These are phyloP conservation scores for Frieseomelitta varia DNA, from an alignment of 1,140 invertebrate genomes.

Conservation along the genomic window DNA sequence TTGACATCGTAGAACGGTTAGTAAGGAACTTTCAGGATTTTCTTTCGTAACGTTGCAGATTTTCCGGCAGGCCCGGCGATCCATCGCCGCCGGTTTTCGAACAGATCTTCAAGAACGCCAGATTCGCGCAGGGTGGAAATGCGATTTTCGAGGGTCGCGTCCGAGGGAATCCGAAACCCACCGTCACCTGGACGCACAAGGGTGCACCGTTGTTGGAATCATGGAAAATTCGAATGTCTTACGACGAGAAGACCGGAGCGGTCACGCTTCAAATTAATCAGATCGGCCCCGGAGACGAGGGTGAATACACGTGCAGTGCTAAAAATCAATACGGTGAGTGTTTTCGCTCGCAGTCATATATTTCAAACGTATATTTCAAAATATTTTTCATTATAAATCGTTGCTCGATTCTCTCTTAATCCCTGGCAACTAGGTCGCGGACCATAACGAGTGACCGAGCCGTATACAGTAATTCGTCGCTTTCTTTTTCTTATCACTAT, in stretches of 20 bases:
- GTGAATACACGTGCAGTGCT: conserved; percentile 97
- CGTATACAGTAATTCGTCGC: no score
- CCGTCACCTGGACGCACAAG: conserved; percentile 96
- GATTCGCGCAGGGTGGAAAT: conserved; percentile 96
- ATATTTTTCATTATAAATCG: no score
- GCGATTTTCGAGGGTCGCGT: conserved; percentile 96
- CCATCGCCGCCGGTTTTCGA: conserved; percentile 95
- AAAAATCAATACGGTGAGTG: conserved; percentile 90
- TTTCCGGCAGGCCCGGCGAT: conserved; percentile 84
- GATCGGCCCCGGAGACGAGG: conserved; percentile 96
- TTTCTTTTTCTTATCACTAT: no score
- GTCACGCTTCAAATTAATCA: conserved; percentile 94
- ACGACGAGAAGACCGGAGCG: conserved; percentile 92
- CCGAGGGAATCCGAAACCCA: conserved; percentile 95
- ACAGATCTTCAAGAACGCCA: conserved; percentile 95
- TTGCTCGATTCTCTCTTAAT: no score
- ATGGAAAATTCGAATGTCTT: conserved; percentile 92
- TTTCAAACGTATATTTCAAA: background rate
- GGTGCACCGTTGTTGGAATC: conserved; percentile 91
- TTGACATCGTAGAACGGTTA: background rate
- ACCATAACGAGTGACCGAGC: no score
- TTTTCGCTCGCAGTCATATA: background rate
- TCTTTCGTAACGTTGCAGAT: conserved; percentile 59
- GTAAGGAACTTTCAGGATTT: background rate
- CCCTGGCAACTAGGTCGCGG: no score